phyloP scores from a whole-genome alignment of 1,140 invertebrate species.

The Steinernema khuongi region DNA sequence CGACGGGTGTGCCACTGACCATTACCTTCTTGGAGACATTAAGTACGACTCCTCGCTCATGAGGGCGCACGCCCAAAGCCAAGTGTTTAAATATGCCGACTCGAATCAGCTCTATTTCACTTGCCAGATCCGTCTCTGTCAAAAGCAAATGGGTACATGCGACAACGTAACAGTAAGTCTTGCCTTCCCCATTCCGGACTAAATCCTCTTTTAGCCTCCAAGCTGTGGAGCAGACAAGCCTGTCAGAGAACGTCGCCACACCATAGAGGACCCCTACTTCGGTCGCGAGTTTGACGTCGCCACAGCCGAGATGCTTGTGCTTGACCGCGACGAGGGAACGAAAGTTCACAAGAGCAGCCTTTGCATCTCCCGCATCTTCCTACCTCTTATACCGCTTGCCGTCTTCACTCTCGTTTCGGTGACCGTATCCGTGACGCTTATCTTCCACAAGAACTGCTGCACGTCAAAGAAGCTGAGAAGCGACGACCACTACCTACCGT shows the following conservation, averaged over 20 bases:
- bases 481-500: not conserved
- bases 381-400: slow-evolving; percentile 27
- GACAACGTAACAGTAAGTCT: slow-evolving; percentile 50
- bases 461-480: not conserved
- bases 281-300: slow-evolving; percentile 43
- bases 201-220: slow-evolving; percentile 39
- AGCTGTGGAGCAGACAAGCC: slow-evolving; percentile 29
- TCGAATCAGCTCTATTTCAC: slow-evolving; percentile 58
- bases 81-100: slow-evolving; percentile 57
- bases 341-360: slow-evolving; percentile 27
- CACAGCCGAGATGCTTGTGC: slow-evolving; percentile 38
- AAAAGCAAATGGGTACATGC: slow-evolving; percentile 58
- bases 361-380: slow-evolving; percentile 31
- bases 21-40: slow-evolving; percentile 46
- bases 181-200: not conserved
- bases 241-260: slow-evolving; percentile 1
- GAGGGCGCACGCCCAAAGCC: slow-evolving; percentile 53
- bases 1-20: slow-evolving; percentile 53
- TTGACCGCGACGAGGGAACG: slow-evolving; percentile 36
- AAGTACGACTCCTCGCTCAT: slow-evolving; percentile 46
- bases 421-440: slow-evolving; percentile 17
- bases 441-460: slow-evolving; percentile 20
- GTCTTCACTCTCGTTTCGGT: slow-evolving; percentile 24
- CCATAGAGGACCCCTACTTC: not conserved
- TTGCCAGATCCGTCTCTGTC: slow-evolving; percentile 56